Evolutionary conservation across 2,113 vertebrate species (phyloP), one percentile per base, ranked within the genome.

Genomic region (Panthera tigris): DNA sequence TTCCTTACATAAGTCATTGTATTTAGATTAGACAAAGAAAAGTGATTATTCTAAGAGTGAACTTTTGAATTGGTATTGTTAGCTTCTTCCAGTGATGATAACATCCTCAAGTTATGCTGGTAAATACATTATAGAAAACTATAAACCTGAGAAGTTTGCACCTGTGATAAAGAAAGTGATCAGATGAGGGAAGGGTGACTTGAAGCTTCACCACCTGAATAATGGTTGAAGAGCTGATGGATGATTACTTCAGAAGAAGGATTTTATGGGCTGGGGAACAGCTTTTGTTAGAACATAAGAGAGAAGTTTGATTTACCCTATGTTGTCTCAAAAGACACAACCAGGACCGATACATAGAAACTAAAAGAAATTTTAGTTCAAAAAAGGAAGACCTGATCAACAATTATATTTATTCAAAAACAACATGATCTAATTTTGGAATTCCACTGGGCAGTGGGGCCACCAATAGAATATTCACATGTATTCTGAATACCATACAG

Each of bases 11-110:
- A 85, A 80, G 25, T 36, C 29, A 61, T 74, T 81, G 45, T 21
- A 82, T 98, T 94, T 68, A 21, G 18, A 91, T 94, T 68, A 21
- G 18, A 91, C 27, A 86, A 55, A 89, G 19, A 19, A 92, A 90
- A 90, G 33, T 45, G 73, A 78, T 36, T 76, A 4, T 91, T 94
- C 89, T 97, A 87, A 90, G 55, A 89, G 21, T 85, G 29, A 87
- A 93, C 33, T 68, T 94, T 87, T 61, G 27, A 91, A 87, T 73
- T 66, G 33, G 16, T 92, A n/a, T 31, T 39, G 13, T 55, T 87
- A 79, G 52, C 50, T 78, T 85, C 55, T 87, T 94, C 29, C 31
- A 73, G 14, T 48, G 41, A 12, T 39, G 78, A 65, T 15, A 79
- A 82, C n/a, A 19, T 45, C 45, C 39, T 92, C 31, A 92, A 48